Conservation (phyloP, 2,797 vertebrate species). For the Myripristis murdjan region DNA sequence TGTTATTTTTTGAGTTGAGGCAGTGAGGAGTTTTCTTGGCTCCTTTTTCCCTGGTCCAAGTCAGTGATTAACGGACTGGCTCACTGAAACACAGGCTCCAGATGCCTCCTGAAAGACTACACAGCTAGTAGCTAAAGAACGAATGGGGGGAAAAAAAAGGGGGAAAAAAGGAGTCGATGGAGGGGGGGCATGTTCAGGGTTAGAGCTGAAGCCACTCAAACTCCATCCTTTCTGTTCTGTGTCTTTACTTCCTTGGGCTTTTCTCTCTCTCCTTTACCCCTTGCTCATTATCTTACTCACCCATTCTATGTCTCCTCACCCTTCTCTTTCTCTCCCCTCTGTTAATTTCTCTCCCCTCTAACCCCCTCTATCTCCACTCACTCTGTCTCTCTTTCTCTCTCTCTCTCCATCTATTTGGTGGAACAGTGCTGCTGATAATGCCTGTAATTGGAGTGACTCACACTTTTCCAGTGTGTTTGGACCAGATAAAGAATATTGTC, state of each 20-base stretch:
- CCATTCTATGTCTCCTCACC: constrained; percentile 58
- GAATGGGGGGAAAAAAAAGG: constrained; percentile 53
- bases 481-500: constrained; percentile 88
- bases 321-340: constrained; percentile 67
- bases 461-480: constrained; percentile 87
- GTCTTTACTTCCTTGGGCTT: constrained; percentile 58
- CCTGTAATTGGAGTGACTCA: constrained; percentile 88
- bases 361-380: constrained; percentile 37
- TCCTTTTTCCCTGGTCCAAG: constrained; percentile 37
- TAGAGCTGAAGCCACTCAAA: constrained; percentile 52
- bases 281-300: constrained; percentile 66
- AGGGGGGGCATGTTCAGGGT: constrained; percentile 61
- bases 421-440: constrained; percentile 85
- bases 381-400: constrained; percentile 51
- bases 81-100: constrained; percentile 59
- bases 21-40: constrained; percentile 9
- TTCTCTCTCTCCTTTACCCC: constrained; percentile 49
- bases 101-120: constrained; percentile 69
- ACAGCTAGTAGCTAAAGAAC: constrained; percentile 45
- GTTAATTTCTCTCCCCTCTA: constrained; percentile 66
- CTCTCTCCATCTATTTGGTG: constrained; percentile 79
- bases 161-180: constrained; percentile 30
- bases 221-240: constrained; percentile 58
- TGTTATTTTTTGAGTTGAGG: constrained; percentile 26
- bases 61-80: constrained; percentile 55